A percentile compares a stretch with the other conserved stretches of the same genome.
Evolutionary conservation across 23 tunicate species (phyloP).

Genomic region (Ascidia mentula): DNA sequence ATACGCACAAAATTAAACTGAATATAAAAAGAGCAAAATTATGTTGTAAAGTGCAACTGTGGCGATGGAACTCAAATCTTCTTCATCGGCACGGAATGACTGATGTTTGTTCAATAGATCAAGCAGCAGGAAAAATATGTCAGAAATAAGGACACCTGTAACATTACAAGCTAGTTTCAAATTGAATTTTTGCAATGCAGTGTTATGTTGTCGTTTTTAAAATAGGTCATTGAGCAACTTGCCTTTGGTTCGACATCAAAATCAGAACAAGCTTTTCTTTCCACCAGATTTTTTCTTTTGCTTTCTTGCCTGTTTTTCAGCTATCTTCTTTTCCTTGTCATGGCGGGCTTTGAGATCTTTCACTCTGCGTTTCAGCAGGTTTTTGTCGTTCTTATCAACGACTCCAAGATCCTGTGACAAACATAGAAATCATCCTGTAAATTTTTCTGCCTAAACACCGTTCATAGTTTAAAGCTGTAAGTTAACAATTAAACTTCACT

Average conservation of each 20-base stretch:
- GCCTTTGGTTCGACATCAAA: not conserved
- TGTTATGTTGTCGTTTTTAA: too few species aligned
- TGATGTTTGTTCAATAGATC: slow-evolving; percentile 7
- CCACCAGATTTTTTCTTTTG: slow-evolving; percentile 38
- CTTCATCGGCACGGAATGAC: not conserved
- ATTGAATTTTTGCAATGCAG: too few species aligned
- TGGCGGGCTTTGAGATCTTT: slow-evolving; percentile 62
- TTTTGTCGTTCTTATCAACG: slow-evolving; percentile 41
- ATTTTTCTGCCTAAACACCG: not conserved
- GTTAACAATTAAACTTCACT: not conserved
- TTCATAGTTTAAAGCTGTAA: not conserved
- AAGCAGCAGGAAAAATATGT: not conserved
- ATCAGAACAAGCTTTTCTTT: not conserved
- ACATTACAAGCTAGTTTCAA: too few species aligned
- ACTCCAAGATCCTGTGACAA: slow-evolving; percentile 71
- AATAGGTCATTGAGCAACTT: too few species aligned
- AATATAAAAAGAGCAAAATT: slow-evolving; percentile 4
- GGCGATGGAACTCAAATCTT: slow-evolving; percentile 4
- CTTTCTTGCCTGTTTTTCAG: slow-evolving; percentile 57
- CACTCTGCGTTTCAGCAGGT: slow-evolving; percentile 41
- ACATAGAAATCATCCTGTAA: not conserved
- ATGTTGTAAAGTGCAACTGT: not conserved
- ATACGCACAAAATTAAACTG: slow-evolving; percentile 2
- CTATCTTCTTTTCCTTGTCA: slow-evolving; percentile 74
- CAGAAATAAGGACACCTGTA: not conserved